Evolutionary conservation across 2,888 invertebrate genomes (phyloP), one percentile per base, ranked within the genome.

Genomic region (Coelinius sp.): DNA sequence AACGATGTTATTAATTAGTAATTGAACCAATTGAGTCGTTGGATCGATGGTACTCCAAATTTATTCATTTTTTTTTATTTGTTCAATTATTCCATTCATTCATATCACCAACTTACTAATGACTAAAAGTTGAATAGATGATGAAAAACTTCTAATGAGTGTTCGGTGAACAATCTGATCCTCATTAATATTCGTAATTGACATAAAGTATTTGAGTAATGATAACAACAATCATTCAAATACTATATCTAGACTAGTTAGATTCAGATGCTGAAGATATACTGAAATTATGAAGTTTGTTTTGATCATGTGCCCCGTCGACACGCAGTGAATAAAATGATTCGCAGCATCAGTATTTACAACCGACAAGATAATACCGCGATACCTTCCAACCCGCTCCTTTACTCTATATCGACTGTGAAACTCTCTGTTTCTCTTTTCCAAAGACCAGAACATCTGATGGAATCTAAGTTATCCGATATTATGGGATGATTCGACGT

Each of bases 301-400:
- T n/a, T n/a, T 41, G 41, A 41, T 41, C 10, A 10, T 10, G 41
- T n/a, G 12, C 41, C 70, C 59, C 71, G 68, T 49, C 69, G 62
- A 56, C 69, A 67, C 35, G 76, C 79, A 73, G 78, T 81, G 81
- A 82, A 82, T 80, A 82, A 82, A 82, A 81, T 82, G 79, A 80
- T 80, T 76, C 70, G 77, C 81, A 1, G 10, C n/a, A 79, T 74
- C 77, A 80, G 81, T 81, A 79, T 80, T 81, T 80, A 81, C 78
- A 78, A 31, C 73, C 76, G 75, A 79, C 74, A 72, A 78, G 78
- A 79, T 81, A 81, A 79, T n/a, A n/a, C 41, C 2, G 41, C 76
- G 78, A 67, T 67, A 67, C 52, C 44, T 25, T 25, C 24, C 24
- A 52, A 22, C 6, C 12, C 25, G n/a, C 5, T 24, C 25, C n/a